Conservation (phyloP, 2,888 invertebrate genomes). For the Sialis lutaria region DNA sequence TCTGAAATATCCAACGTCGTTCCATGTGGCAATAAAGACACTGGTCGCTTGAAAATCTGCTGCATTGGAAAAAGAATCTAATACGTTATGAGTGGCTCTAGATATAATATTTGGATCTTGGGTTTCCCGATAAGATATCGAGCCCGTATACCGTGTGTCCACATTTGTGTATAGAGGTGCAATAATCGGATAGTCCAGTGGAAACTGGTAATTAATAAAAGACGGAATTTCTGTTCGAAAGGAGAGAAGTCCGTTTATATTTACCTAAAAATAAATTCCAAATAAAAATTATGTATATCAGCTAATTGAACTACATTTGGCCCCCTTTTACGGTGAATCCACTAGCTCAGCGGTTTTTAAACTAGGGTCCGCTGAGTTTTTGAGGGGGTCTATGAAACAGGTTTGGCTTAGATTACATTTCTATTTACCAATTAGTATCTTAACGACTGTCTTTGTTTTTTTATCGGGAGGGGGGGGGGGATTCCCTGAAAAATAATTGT, state of each 20-base stretch:
- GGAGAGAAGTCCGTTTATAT: constrained; percentile 77
- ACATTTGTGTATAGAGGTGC: constrained; percentile 85
- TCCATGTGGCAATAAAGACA: constrained; percentile 82
- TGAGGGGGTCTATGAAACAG: too few species aligned
- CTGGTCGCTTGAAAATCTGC: constrained; percentile 56
- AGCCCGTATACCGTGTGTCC: constrained; percentile 58
- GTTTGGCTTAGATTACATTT: too few species aligned
- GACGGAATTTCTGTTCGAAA: constrained; percentile 76
- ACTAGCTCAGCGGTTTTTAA: neutral
- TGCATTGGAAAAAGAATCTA: constrained; percentile 53
- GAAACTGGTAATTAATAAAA: constrained; percentile 78
- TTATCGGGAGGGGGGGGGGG: too few species aligned
- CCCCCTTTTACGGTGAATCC: neutral
- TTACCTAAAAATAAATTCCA: constrained; percentile 45
- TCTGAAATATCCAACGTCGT: constrained; percentile 63
- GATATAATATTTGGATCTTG: constrained; percentile 37
- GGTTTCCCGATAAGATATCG: constrained; percentile 56
- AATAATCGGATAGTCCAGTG: constrained; percentile 74
- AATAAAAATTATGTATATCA: neutral
- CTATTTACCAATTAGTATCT: too few species aligned
- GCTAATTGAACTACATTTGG: neutral
- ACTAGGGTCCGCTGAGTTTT: neutral
- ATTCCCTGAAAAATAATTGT: too few species aligned
- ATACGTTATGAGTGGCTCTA: constrained; percentile 53
- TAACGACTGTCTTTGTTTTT: too few species aligned